Conservation (phyloP, 2,113 vertebrate genomes). For the Sprattus sprattus region DNA sequence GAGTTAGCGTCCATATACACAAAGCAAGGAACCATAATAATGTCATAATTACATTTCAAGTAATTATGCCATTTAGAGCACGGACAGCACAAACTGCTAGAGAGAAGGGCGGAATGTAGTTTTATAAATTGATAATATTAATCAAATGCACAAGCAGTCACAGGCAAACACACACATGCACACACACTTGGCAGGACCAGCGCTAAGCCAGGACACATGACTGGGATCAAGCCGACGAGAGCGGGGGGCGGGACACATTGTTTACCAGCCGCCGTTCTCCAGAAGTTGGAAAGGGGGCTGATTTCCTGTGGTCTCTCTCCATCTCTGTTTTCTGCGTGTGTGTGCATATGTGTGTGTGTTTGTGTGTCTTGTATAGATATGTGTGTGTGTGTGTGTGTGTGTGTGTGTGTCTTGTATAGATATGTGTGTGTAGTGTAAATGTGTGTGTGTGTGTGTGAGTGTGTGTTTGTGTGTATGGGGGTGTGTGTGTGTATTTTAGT, state of each 20-base stretch:
- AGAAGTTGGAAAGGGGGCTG: conserved; percentile 39
- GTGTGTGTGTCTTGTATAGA: conserved; percentile 27
- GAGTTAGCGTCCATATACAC: too few relatives aligned
- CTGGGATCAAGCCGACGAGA: conserved; percentile 33
- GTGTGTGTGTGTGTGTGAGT: not conserved
- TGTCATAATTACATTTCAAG: too few relatives aligned
- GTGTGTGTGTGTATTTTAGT: conserved; percentile 2
- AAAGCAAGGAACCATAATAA: too few relatives aligned
- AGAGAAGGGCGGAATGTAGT: not conserved
- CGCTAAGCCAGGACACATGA: conserved; percentile 45
- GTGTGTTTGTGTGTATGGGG: not conserved
- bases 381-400: conserved; percentile 22
- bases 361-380: not conserved
- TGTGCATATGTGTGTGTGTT: conserved; percentile 30
- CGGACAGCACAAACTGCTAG: not conserved
- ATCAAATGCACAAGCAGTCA: not conserved
- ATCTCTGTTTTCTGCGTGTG: not conserved
- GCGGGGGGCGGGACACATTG: not conserved
- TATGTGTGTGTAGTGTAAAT: conserved; percentile 33
- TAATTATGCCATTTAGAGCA: too few relatives aligned
- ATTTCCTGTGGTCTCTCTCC: not conserved
- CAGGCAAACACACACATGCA: not conserved
- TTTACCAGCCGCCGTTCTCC: conserved; percentile 23
- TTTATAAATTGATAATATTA: not conserved
- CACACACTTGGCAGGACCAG: conserved; percentile 13